Conservation (phyloP, 2,888 invertebrate genomes). For the Thecophora atra region DNA sequence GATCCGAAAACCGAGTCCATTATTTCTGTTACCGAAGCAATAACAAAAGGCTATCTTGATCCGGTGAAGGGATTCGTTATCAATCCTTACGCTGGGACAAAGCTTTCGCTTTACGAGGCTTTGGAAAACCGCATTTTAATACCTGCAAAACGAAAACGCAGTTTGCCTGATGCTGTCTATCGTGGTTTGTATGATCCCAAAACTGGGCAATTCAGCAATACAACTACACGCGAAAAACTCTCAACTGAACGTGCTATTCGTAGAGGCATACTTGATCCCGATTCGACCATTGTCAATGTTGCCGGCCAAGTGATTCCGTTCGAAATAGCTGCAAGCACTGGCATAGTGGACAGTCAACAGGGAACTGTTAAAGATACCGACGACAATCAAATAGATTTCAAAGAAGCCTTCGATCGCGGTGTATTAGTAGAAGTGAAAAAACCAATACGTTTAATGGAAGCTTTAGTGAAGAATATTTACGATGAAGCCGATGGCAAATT, state of each 20-base stretch:
- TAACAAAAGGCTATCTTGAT: slow-evolving; percentile 79
- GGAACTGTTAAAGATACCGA: slow-evolving; percentile 75
- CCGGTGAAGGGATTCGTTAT: slow-evolving; percentile 81
- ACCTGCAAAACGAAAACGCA: slow-evolving; percentile 83
- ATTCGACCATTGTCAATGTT: slow-evolving; percentile 85
- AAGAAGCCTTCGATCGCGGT: slow-evolving; percentile 86
- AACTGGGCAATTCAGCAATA: slow-evolving; percentile 83
- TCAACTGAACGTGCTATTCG: slow-evolving; percentile 85
- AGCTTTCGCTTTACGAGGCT: slow-evolving; percentile 84
- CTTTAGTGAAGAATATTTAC: slow-evolving; percentile 82
- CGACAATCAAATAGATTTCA: slow-evolving; percentile 76
- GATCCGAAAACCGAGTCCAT: slow-evolving; percentile 84
- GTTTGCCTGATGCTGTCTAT: slow-evolving; percentile 88
- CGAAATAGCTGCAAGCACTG: slow-evolving; percentile 81
- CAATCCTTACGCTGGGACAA: slow-evolving; percentile 78
- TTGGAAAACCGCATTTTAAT: slow-evolving; percentile 83
- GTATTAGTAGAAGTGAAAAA: slow-evolving; percentile 82
- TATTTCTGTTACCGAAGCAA: slow-evolving; percentile 82
- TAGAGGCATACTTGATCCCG: slow-evolving; percentile 84
- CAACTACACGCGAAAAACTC: slow-evolving; percentile 80
- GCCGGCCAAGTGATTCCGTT: slow-evolving; percentile 84
- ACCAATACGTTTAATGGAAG: slow-evolving; percentile 83
- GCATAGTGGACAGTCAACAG: slow-evolving; percentile 78
- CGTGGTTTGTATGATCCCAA: slow-evolving; percentile 89
- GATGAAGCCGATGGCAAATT: slow-evolving; percentile 82